Conservation (phyloP, 2,113 vertebrate species). For the Clarias batrachus region DNA sequence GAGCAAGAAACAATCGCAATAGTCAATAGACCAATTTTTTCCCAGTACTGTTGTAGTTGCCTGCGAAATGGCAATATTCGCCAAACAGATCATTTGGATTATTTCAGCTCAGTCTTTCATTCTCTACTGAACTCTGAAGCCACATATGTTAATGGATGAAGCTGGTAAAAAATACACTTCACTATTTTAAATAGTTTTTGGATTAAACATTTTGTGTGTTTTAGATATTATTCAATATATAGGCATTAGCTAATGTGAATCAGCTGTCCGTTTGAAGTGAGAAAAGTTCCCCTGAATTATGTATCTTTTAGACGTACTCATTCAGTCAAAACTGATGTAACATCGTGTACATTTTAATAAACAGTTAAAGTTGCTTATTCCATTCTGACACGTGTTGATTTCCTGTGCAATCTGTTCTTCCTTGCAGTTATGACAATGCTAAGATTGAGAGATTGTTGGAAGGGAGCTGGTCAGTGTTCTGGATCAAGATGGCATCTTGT, state of each 20-base stretch:
- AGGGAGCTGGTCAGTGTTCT: slow-evolving; percentile 91
- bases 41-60: neutral
- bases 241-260: too few species aligned
- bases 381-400: neutral
- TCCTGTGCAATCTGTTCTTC: neutral
- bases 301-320: too few species aligned
- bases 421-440: slow-evolving; percentile 82
- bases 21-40: neutral
- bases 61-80: neutral
- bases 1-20: neutral
- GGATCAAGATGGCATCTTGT: slow-evolving; percentile 95
- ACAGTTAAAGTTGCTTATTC: neutral
- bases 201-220: too few species aligned
- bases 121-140: neutral
- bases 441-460: slow-evolving; percentile 88
- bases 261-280: neutral
- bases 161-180: too few species aligned
- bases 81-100: neutral
- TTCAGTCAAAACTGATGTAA: neutral
- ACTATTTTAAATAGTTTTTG: neutral
- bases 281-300: neutral
- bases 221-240: too few species aligned
- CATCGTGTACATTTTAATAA: neutral
- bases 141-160: neutral
- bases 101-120: neutral